Evolutionary conservation across 2,113 vertebrate species (phyloP).

Genomic region (Edolisoma coerulescens): DNA sequence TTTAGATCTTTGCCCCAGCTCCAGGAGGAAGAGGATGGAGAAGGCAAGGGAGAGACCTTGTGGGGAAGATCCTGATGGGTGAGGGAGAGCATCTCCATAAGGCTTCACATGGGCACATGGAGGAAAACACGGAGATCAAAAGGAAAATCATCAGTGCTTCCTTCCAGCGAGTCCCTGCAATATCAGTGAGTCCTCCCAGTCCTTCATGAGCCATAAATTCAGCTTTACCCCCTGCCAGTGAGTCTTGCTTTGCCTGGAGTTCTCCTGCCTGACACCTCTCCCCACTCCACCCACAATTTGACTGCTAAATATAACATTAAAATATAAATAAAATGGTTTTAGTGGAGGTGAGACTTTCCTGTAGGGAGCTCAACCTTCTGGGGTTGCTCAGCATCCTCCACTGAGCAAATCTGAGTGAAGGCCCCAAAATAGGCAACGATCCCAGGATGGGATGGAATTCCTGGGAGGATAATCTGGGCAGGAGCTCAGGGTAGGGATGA

Average conservation of each 20-base stretch:
- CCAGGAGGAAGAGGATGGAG: not conserved
- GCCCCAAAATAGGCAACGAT: not conserved
- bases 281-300: not conserved
- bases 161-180: rapidly evolving
- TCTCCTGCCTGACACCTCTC: not conserved
- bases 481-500: not conserved
- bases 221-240: not conserved
- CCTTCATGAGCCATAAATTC: not conserved
- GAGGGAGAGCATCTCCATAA: not conserved
- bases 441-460: not conserved
- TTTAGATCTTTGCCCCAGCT: conserved; percentile 9
- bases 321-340: not conserved
- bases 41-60: not conserved
- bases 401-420: not conserved
- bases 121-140: not conserved
- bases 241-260: not conserved
- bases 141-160: not conserved
- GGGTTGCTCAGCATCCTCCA: not conserved
- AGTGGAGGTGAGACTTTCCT: not conserved
- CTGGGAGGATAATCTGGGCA: not conserved
- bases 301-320: not conserved
- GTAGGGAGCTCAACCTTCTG: not conserved
- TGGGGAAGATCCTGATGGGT: not conserved
- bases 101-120: not conserved
- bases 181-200: not conserved